Conservation (phyloP, 2,888 invertebrate species). For the Lysandra coridon region DNA sequence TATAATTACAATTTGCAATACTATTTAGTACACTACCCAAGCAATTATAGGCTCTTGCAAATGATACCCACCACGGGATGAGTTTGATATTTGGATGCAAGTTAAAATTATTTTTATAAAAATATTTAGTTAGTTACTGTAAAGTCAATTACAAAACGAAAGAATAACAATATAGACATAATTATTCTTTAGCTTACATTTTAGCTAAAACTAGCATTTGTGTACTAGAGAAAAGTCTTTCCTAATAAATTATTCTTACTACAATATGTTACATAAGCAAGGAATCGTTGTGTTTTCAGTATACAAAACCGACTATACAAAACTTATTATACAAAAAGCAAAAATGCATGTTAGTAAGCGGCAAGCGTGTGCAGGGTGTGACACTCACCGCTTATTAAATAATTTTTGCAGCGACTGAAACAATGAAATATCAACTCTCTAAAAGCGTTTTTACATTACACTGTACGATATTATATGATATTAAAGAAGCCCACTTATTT, state of each 20-base stretch:
- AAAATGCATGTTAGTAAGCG: slow-evolving; percentile 8
- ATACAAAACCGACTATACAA: too few species aligned
- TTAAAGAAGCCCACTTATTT: too few species aligned
- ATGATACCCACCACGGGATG: not conserved
- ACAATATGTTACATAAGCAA: too few species aligned
- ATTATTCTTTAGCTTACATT: too few species aligned
- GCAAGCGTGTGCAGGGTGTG: slow-evolving; percentile 3
- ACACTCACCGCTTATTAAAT: slow-evolving; percentile 53
- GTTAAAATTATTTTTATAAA: too few species aligned
- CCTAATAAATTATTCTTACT: too few species aligned
- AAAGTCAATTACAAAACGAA: not conserved
- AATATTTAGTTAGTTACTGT: too few species aligned
- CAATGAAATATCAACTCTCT: slow-evolving; percentile 56
- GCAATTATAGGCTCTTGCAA: too few species aligned
- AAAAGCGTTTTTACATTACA: not conserved
- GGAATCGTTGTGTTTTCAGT: too few species aligned
- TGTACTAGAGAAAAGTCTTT: not conserved
- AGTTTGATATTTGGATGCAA: not conserved
- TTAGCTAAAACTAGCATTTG: not conserved
- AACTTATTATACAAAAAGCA: not conserved
- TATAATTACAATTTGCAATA: not conserved
- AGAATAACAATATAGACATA: too few species aligned
- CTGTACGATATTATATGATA: too few species aligned
- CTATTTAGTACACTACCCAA: not conserved
- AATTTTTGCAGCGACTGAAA: slow-evolving; percentile 76